These are phyloP conservation scores for Brachymystax lenok DNA, from an alignment of 2,797 vertebrate genomes.

Conservation along the genomic window DNA sequence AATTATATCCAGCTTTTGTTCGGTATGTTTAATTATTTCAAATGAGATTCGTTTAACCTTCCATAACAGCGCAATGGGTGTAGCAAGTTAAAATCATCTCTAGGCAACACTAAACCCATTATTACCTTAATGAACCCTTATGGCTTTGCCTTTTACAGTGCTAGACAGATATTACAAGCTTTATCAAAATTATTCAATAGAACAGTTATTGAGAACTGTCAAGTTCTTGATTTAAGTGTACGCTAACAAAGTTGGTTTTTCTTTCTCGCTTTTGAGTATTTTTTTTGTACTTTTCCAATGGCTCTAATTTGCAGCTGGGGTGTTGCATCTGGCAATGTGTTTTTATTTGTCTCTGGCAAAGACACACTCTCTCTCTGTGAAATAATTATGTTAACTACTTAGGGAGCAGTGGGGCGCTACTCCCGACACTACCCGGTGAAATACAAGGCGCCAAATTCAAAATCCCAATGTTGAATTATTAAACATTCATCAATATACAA, in stretches of 20 bases:
- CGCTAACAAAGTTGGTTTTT: background rate
- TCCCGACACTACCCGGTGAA: too few relatives aligned
- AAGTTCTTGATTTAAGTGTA: background rate
- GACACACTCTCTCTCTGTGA: too few relatives aligned
- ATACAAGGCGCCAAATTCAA: too few relatives aligned
- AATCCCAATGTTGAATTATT: too few relatives aligned
- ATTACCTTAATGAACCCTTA: constrained; percentile 1
- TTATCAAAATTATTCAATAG: background rate
- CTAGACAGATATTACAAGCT: background rate
- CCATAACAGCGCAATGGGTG: background rate
- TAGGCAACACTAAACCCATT: constrained; percentile 1
- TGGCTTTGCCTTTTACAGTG: background rate
- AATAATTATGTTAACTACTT: too few relatives aligned
- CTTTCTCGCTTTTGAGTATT: background rate
- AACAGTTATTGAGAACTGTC: constrained; percentile 2
- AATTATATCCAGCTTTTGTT: background rate
- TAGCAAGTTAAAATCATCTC: constrained; percentile 7
- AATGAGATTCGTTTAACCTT: constrained; percentile 11
- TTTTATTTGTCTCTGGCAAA: too few relatives aligned
- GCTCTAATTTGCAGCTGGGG: background rate
- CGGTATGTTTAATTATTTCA: background rate
- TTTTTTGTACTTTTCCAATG: background rate
- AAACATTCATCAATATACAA: too few relatives aligned
- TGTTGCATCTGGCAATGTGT: background rate
- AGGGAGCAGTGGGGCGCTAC: too few relatives aligned